These are phyloP conservation scores for Drosophila melanogaster DNA, from an alignment of 1,140 invertebrate species.

Conservation along the genomic window Release_6_plus_ISO1_MT NC_004354.4:14215001-14215500, in stretches of 20 bases:
- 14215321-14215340: no score
- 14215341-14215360: neutral
- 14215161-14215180: neutral
- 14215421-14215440: slow-evolving; percentile 20
- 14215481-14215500: slow-evolving; percentile 10
- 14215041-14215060: slow-evolving; percentile 29
- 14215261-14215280: no score
- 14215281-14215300: no score
- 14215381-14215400: neutral
- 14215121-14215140: neutral
- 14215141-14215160: neutral
- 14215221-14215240: no score
- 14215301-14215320: no score
- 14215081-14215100: no score
- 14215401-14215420: slow-evolving; percentile 7
- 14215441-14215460: slow-evolving; percentile 8
- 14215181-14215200: neutral
- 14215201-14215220: no score
- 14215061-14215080: slow-evolving; percentile 20
- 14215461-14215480: slow-evolving; percentile 5
- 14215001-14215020: neutral
- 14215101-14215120: neutral
- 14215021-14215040: slow-evolving; percentile 6
- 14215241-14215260: no score
- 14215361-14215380: neutral